Base-by-base conservation (phyloP, 2,888 invertebrate genomes). In the Cecidostiba fungosa region DNA sequence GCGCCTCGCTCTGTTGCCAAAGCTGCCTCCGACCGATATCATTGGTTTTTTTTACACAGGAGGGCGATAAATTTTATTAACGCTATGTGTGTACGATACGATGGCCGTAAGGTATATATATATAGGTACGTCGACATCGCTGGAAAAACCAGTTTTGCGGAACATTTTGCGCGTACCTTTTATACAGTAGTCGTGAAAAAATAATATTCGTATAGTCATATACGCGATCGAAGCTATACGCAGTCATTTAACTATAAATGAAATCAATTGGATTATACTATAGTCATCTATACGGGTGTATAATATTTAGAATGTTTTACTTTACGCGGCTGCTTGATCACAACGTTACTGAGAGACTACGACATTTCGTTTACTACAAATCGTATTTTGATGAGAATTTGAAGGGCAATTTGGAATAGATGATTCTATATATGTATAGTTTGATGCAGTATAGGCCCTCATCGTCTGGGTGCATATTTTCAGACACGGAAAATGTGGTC, bases 61-160 rank as follows among this genome's bases (percentile, higher is more conserved):
- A 14, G 19, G 59, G 82, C 76, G 70, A 83, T 86, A 86, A 77
- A 80, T 86, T 79, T 86, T 77, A 83, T 83, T 80, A 86, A 79
- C 80, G 47, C 86, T 70, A 47, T 39, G 29, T 70, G 50, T 39
- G 29, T 39, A 10, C 62, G 43, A 39, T 32, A 69, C 26, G 4
- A 70, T 32, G 19, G 5, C 19, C 19, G 50, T 19, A 50, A 50
- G 50, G 50, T n/a, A n/a, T n/a, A n/a, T n/a, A n/a, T n/a, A n/a
- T n/a, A n/a, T n/a, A n/a, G n/a, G n/a, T 50, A 23, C n/a, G 5
- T 39, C 23, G 50, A 59, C n/a, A 6, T 39, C 16, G 50, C 47
- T 29, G 50, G 36, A 66, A 72, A 62, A 86, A 86, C 86, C 86
- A 80, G 86, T 86, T 80, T 80, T 19, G 14, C 39, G 5, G 59